A percentile compares a stretch with the other conserved stretches of the same genome.
These are phyloP conservation scores for Campoletis raptor DNA, from an alignment of 2,888 invertebrate species.

Conservation along the genomic window DNA sequence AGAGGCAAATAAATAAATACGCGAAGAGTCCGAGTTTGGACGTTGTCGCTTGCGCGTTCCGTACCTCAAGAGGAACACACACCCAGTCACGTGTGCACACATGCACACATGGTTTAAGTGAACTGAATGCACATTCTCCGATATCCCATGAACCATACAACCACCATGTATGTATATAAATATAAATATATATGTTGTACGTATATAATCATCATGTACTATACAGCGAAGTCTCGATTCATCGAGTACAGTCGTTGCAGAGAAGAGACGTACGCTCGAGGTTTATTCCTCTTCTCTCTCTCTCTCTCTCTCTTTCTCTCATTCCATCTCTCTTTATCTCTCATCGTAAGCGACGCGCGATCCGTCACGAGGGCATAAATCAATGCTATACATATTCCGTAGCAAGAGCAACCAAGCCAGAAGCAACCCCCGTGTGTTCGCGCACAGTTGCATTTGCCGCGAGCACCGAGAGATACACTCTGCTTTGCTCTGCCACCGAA, in stretches of 20 bases:
- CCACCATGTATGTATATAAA: slow-evolving; percentile 11
- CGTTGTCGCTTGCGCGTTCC: slow-evolving; percentile 24
- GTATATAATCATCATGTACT: slow-evolving; percentile 28
- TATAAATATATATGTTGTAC: not conserved
- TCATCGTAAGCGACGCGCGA: slow-evolving; percentile 72
- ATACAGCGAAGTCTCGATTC: slow-evolving; percentile 31
- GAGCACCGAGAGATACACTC: slow-evolving; percentile 55
- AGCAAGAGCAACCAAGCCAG: slow-evolving; percentile 70
- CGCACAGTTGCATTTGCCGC: slow-evolving; percentile 71
- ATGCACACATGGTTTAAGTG: slow-evolving; percentile 14
- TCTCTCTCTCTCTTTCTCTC: slow-evolving; percentile 46
- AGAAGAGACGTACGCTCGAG: slow-evolving; percentile 65
- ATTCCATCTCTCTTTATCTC: slow-evolving; percentile 49
- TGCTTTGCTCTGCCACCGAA: slow-evolving; percentile 46
- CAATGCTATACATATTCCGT: slow-evolving; percentile 76
- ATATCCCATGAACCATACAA: slow-evolving; percentile 33
- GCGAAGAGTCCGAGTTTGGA: slow-evolving; percentile 52
- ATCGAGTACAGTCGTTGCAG: slow-evolving; percentile 42
- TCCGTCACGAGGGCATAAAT: slow-evolving; percentile 81
- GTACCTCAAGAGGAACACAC: slow-evolving; percentile 21
- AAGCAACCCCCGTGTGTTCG: slow-evolving; percentile 66
- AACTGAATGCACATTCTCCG: slow-evolving; percentile 57
- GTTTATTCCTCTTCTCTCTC: slow-evolving; percentile 55
- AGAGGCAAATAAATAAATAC: slow-evolving; percentile 67
- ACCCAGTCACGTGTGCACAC: not conserved